Conservation (phyloP, 2,113 vertebrate species). For the Sitta europaea region DNA sequence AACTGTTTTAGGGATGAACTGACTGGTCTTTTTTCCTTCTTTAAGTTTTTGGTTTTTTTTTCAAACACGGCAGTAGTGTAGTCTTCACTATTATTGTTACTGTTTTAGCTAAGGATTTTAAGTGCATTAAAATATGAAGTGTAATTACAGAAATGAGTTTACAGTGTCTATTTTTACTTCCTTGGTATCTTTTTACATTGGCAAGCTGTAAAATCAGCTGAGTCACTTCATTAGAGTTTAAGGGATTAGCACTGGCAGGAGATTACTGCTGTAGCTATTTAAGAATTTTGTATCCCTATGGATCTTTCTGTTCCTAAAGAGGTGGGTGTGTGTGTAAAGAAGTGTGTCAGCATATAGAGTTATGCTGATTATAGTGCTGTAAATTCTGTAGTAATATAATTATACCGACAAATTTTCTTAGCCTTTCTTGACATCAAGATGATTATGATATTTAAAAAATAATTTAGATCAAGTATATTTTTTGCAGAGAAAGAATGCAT, state of each 20-base stretch:
- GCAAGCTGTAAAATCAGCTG: constrained; percentile 22
- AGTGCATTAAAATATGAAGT: not conserved
- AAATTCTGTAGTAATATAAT: not conserved
- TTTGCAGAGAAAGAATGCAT: not conserved
- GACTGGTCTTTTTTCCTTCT: not conserved
- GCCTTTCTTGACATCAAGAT: not conserved
- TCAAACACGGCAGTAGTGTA: not conserved
- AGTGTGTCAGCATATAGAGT: not conserved
- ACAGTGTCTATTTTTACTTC: not conserved
- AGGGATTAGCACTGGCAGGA: not conserved
- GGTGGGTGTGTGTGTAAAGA: not conserved
- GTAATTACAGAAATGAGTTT: not conserved
- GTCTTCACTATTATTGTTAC: not conserved
- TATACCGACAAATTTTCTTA: not conserved
- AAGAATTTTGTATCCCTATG: not conserved
- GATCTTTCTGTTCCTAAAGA: not conserved
- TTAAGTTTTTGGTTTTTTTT: not conserved
- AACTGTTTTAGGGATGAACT: not conserved
- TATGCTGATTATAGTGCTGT: not conserved
- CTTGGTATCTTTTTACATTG: not conserved
- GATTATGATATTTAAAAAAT: not conserved
- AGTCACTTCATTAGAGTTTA: constrained; percentile 17
- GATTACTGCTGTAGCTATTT: not conserved
- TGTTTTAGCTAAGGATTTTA: not conserved
- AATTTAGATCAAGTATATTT: not conserved